Evolutionary conservation across 1,140 invertebrate genomes (phyloP).

Genomic region (Aphidius gifuensis): DNA sequence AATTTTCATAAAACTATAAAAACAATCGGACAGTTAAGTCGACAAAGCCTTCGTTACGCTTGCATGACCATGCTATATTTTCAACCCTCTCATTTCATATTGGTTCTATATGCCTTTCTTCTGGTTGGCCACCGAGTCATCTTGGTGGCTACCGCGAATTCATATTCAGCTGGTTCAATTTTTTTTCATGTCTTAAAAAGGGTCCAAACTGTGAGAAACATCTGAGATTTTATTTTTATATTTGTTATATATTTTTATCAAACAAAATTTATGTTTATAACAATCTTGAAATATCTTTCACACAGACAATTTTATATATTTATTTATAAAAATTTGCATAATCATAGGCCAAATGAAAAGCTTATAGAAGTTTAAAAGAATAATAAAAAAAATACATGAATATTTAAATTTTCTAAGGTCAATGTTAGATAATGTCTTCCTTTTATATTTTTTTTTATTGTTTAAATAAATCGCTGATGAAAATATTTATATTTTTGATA

Average conservation of each 20-base stretch:
- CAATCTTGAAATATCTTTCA: constrained; percentile 4
- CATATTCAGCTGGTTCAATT: neutral
- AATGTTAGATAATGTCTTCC: too few relatives aligned
- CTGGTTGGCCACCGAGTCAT: constrained; percentile 1
- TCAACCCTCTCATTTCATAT: constrained; percentile 7
- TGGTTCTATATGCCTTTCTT: neutral
- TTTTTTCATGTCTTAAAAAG: too few relatives aligned
- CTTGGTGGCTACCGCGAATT: neutral
- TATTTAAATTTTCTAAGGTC: too few relatives aligned
- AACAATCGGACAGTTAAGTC: constrained; percentile 15
- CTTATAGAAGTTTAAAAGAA: too few relatives aligned
- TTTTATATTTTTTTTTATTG: too few relatives aligned
- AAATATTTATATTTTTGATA: too few relatives aligned
- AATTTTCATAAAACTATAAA: constrained; percentile 26
- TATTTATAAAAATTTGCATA: neutral
- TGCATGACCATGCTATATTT: constrained; percentile 20
- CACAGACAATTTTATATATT: constrained; percentile 6
- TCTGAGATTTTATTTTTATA: constrained; percentile 2
- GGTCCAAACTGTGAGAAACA: too few relatives aligned
- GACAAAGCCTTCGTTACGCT: constrained; percentile 21
- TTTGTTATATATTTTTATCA: constrained; percentile 9
- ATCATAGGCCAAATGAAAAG: too few relatives aligned
- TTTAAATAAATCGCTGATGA: too few relatives aligned
- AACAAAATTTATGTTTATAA: neutral
- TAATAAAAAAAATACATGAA: too few relatives aligned